Base-by-base conservation (phyloP, 2,888 invertebrate species). In the Apamea crenata region DNA sequence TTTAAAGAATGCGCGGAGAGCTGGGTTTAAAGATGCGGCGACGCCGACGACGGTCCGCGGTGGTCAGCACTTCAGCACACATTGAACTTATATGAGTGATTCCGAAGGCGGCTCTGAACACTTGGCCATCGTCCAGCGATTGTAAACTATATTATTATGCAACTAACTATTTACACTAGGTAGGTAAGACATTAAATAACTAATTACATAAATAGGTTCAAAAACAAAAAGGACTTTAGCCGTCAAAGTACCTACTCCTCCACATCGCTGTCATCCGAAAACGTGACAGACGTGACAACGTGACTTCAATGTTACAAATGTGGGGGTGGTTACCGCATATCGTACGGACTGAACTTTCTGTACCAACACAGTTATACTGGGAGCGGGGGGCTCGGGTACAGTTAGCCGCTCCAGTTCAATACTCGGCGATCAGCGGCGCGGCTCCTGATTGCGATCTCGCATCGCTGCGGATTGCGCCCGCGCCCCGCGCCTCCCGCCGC, bases 381-480 rank as follows among this genome's bases (percentile, higher is more conserved):
- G 0, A n/a, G n/a, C n/a, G n/a, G n/a, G n/a, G n/a, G n/a, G n/a
- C n/a, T 21, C 65, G 36, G 63, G 29, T 77, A 87, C 87, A 74
- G 79, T 76, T 79, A 84, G 66, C 70, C 65, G 77, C 69, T 78
- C 82, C 85, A 80, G 85, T 78, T 85, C 47, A 84, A 66, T 36
- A 61, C 29, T 78, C 70, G 47, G 29, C 74, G 71, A 72, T 75
- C 77, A 50, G 61, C 77, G 61, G 44, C 40, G 59, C 44, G 50
- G 73, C 66, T 76, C 53, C 73, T 74, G 81, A 81, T 83, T 47
- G 65, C 68, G 53, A 73, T 66, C 77, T 73, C 59, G 59, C 59
- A 16, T 32, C 32, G 63, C 40, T 36, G 63, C 68, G 21, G 29
- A 16, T 12, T 14, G 40, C 50, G 36, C 12, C 50, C n/a, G n/a